Evolutionary conservation across 2,888 invertebrate species (phyloP), one percentile per base, ranked within the genome.

Genomic region (Oscheius sp.): DNA sequence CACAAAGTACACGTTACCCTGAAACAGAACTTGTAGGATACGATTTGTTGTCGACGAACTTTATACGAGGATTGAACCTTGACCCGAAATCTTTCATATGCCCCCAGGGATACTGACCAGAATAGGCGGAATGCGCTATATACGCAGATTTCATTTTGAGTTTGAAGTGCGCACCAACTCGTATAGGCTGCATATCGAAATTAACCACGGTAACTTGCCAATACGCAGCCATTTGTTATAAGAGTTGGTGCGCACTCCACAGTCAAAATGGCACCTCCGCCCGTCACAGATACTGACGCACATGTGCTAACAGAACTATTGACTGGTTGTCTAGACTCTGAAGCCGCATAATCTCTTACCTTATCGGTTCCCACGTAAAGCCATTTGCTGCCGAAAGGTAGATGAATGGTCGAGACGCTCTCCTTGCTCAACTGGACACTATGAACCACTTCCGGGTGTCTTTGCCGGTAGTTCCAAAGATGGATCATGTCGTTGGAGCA

Each of bases 311-410:
- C 21, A 58, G 47, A 71, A 32, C 42, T 42, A 48, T 37, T 11
- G 50, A 71, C 47, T 13, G 63, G 42, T 32, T 53, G n/a, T 53
- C 53, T 13, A 53, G 53, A 13, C 13, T 48, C 13, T 13, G 7
- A 7, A 21, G 13, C 11, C 3, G 11, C 3, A 53, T 3, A 21
- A 53, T 4, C 3, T 1, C 47, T 37, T 21, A 81, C 82, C 76
- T 87, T 88, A 91, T 98, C 97, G 75, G 98, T 96, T 87, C 99
- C 99, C 85, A 98, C 94, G 92, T 97, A 96, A 89, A 98, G 91
- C 98, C 98, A 99, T 92, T 96, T 96, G 89, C 96, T 96, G 91
- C 95, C 95, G 89, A 98, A 93, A 78, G 98, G 96, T 89, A 99
- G 93, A 91, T 96, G 94, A 90, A 96, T 93, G 91, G 93, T 94